These are phyloP conservation scores for Drosophila subpulchrella DNA, from an alignment of 1,140 invertebrate species.

Conservation along the genomic window DNA sequence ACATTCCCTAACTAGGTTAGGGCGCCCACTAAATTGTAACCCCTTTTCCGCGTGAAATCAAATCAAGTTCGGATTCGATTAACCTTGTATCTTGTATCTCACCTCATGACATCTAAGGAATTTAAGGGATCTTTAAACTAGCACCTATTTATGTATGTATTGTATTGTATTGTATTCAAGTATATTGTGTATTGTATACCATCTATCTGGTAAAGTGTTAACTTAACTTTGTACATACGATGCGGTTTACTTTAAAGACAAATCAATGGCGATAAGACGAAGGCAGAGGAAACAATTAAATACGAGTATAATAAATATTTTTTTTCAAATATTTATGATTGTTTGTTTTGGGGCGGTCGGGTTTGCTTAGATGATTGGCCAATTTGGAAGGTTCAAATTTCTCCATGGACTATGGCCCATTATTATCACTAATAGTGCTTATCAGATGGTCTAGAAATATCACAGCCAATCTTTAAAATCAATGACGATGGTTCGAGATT, in stretches of 20 bases:
- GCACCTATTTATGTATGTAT: slow-evolving; percentile 48
- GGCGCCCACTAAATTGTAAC: slow-evolving; percentile 16
- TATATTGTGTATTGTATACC: slow-evolving; percentile 50
- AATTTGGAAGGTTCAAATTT: neutral
- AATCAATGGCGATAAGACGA: slow-evolving; percentile 37
- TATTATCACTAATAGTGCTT: slow-evolving; percentile 1
- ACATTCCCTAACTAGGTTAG: slow-evolving; percentile 55
- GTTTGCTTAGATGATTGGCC: neutral
- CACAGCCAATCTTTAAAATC: neutral
- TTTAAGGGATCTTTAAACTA: slow-evolving; percentile 33
- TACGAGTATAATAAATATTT: slow-evolving; percentile 50
- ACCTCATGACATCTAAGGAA: slow-evolving; percentile 24
- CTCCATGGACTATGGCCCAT: neutral
- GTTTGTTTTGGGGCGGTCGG: neutral
- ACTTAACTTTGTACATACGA: slow-evolving; percentile 67
- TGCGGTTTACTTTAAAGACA: slow-evolving; percentile 60
- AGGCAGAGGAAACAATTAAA: slow-evolving; percentile 34
- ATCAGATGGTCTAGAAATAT: neutral
- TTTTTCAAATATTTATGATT: slow-evolving; percentile 41
- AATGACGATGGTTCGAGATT: neutral
- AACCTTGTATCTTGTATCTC: slow-evolving; percentile 11
- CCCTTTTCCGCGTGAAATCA: neutral
- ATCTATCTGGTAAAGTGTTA: slow-evolving; percentile 14
- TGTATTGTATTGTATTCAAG: slow-evolving; percentile 53
- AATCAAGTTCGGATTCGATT: neutral